Evolutionary conservation across 92 coral and sea anemone genomes (phyloP).

Genomic region (Umimayanthus kanabou): DNA sequence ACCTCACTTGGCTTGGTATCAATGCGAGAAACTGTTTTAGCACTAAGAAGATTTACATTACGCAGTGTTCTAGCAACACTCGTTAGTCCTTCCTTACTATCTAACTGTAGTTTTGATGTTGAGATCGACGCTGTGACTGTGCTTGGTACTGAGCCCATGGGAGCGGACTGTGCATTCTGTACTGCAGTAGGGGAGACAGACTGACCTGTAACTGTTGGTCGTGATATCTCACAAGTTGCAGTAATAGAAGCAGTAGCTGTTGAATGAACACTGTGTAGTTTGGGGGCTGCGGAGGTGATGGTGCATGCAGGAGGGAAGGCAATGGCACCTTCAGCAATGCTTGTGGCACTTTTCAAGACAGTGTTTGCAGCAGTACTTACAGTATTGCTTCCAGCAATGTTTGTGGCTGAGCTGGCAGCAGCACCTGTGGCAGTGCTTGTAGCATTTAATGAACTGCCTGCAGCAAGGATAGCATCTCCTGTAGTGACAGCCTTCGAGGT

Average conservation of each 20-base stretch:
- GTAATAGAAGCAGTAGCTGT: neutral
- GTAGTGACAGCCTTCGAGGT: neutral
- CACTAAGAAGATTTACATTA: neutral
- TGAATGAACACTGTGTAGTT: neutral
- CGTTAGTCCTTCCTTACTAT: neutral
- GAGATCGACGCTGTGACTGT: neutral
- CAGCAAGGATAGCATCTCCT: neutral
- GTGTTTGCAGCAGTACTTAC: neutral
- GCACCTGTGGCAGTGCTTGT: neutral
- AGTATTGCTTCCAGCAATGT: neutral
- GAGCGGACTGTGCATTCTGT: neutral
- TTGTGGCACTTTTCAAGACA: neutral
- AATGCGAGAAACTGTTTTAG: neutral
- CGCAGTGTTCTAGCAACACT: constrained; percentile 1
- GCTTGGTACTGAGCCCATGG: neutral
- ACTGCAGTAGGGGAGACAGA: neutral
- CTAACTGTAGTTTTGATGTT: neutral
- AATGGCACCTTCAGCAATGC: neutral
- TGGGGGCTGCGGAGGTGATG: neutral
- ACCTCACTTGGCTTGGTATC: neutral
- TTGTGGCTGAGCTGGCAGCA: neutral
- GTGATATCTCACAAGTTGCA: neutral
- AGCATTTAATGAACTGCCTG: neutral
- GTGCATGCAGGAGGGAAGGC: neutral
- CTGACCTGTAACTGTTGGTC: neutral